These are phyloP conservation scores for Zaprionus vittiger DNA, from an alignment of 1,140 invertebrate species.

Conservation along the genomic window DNA sequence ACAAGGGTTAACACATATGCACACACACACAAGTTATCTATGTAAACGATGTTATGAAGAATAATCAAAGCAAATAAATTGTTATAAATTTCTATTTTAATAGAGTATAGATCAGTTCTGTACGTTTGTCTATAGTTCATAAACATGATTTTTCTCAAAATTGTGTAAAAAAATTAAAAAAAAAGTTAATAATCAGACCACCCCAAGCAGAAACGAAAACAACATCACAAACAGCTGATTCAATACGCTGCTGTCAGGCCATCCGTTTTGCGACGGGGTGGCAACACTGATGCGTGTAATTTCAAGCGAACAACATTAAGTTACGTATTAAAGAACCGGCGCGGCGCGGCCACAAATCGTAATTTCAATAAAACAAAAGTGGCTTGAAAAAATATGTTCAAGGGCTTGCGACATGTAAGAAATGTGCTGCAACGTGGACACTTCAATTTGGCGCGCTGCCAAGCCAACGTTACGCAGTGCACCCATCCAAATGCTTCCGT, in stretches of 20 bases:
- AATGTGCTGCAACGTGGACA: constrained; percentile 68
- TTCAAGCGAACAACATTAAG: constrained; percentile 58
- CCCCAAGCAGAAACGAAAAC: constrained; percentile 13
- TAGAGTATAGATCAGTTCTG: not conserved
- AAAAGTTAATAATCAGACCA: constrained; percentile 14
- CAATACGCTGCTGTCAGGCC: constrained; percentile 38
- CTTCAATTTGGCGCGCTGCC: constrained; percentile 42
- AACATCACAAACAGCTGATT: constrained; percentile 51
- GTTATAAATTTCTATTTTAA: not conserved
- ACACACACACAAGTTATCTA: not conserved
- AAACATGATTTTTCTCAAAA: constrained; percentile 37
- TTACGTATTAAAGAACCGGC: constrained; percentile 65
- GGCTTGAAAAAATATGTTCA: constrained; percentile 66
- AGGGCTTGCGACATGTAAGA: constrained; percentile 68
- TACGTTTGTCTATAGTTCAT: constrained; percentile 4
- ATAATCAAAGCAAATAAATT: not conserved
- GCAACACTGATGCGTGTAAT: constrained; percentile 60
- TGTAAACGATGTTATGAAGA: constrained; percentile 3
- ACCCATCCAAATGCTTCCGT: constrained; percentile 3
- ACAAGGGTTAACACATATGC: constrained; percentile 18
- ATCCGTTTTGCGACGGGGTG: constrained; percentile 49
- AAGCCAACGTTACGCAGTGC: constrained; percentile 32
- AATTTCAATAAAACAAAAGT: constrained; percentile 33
- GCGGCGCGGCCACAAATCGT: constrained; percentile 31
- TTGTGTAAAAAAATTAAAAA: constrained; percentile 32